Conservation (phyloP, 2,888 invertebrate genomes). For the Watsonalla cultraria region DNA sequence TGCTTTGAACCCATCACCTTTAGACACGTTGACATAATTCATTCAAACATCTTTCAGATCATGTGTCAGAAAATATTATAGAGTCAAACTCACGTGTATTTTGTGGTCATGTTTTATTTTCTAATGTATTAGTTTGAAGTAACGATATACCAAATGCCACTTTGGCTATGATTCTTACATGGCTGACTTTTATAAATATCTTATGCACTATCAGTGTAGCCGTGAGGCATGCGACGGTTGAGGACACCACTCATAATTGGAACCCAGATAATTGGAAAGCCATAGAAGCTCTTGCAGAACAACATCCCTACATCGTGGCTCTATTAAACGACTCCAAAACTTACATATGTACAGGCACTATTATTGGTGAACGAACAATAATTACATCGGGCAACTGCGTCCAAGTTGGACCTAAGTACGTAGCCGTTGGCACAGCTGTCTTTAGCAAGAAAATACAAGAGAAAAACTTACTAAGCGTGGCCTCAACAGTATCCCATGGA, state of each 20-base stretch:
- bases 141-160: conserved; percentile 18
- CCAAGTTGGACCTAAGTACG: conserved; percentile 28
- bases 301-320: conserved; percentile 50
- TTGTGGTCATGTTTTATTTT: conserved; percentile 12
- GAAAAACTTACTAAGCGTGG: conserved; percentile 33
- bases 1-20: conserved; percentile 1
- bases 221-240: conserved; percentile 3
- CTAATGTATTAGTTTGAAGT: conserved; percentile 1
- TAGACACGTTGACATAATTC: neutral
- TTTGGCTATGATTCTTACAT: conserved; percentile 35
- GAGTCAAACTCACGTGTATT: neutral
- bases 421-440: conserved; percentile 41
- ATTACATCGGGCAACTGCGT: conserved; percentile 57
- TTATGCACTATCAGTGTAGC: conserved; percentile 11
- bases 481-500: conserved; percentile 31
- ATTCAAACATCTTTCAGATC: neutral
- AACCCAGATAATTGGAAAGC: conserved; percentile 28
- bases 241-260: conserved; percentile 2
- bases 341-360: conserved; percentile 50
- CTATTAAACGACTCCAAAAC: conserved; percentile 34
- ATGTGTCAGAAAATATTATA: neutral
- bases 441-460: conserved; percentile 23
- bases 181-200: conserved; percentile 20
- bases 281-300: conserved; percentile 50
- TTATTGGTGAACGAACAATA: conserved; percentile 38